Evolutionary conservation across 2,888 invertebrate species (phyloP).

Genomic region (Cephus rjabovi): DNA sequence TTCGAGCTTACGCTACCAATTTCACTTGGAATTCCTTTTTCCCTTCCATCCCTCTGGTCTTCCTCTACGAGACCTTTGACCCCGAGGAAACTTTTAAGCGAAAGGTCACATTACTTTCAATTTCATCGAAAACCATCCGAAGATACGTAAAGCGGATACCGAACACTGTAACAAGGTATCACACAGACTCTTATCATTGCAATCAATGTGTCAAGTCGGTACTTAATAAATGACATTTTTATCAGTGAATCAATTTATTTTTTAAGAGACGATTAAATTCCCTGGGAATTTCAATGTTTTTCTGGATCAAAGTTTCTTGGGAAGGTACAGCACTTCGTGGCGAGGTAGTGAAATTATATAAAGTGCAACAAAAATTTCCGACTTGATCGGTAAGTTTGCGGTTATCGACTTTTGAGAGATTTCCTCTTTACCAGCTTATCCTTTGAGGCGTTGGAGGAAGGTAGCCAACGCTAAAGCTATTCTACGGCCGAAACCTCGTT

Average conservation of each 20-base stretch:
- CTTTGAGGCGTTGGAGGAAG: constrained; percentile 23
- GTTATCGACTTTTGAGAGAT: constrained; percentile 31
- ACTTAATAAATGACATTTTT: no score
- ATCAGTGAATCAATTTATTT: no score
- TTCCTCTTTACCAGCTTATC: constrained; percentile 36
- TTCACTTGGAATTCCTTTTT: background rate
- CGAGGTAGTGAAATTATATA: background rate
- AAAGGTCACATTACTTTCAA: background rate
- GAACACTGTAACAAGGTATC: no score
- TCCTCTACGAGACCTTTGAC: background rate
- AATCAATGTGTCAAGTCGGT: no score
- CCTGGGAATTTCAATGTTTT: no score
- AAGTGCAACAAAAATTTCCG: background rate
- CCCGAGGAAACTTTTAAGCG: background rate
- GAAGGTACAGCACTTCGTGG: background rate
- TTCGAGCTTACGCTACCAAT: background rate
- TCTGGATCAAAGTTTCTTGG: no score
- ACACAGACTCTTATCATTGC: no score
- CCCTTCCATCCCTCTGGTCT: background rate
- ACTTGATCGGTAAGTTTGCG: constrained; percentile 33
- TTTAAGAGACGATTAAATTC: no score
- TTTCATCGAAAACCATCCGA: background rate
- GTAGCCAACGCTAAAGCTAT: background rate
- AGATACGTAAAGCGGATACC: no score
- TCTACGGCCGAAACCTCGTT: no score